Evolutionary conservation across 2,797 vertebrate genomes (phyloP), one percentile per base, ranked within the genome.

Genomic region (Setipinna tenuifilis): DNA sequence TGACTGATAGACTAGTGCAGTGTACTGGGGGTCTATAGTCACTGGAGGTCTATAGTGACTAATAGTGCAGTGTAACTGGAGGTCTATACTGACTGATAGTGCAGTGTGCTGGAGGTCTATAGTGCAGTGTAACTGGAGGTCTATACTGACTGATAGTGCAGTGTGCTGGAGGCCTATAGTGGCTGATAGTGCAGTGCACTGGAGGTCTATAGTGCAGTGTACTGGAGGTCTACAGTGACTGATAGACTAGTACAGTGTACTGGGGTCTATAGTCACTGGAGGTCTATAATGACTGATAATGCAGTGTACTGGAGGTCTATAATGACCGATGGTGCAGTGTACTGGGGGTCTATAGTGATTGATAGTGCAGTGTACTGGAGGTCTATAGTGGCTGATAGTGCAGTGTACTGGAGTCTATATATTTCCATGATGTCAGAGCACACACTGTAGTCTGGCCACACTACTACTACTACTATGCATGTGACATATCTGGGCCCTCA

Each of bases 401-500:
- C 90, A 89, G 92, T 93, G 71, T 83, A 82, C 82, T 82, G 83
- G 82, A 84, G 28, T 87, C 89, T 28, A 85, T 88, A 88, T 85
- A 84, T 83, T 89, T 90, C 91, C 89, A 92, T 92, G 89, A 90
- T 92, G 68, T 87, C 87, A 90, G 94, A 95, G 93, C 93, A 94
- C 94, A 95, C 85, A 92, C 91, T 93, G 92, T 92, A 87, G 91
- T 93, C 93, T 91, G 91, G 91, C 90, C 93, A 94, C 94, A 95
- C 92, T 41, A 41, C 35, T 95, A 95, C 92, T 41, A 41, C 35
- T 95, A 95, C 95, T 95, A 95, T 95, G 95, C 95, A 95, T 95
- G 95, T 94, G 92, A 94, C 90, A 94, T 95, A 94, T 93, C 93
- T 93, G 94, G 94, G 91, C 89, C 92, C 92, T 94, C 91, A 92